These are phyloP conservation scores for Danio aesculapii DNA, from an alignment of 2,797 vertebrate genomes.

Conservation along the genomic window DNA sequence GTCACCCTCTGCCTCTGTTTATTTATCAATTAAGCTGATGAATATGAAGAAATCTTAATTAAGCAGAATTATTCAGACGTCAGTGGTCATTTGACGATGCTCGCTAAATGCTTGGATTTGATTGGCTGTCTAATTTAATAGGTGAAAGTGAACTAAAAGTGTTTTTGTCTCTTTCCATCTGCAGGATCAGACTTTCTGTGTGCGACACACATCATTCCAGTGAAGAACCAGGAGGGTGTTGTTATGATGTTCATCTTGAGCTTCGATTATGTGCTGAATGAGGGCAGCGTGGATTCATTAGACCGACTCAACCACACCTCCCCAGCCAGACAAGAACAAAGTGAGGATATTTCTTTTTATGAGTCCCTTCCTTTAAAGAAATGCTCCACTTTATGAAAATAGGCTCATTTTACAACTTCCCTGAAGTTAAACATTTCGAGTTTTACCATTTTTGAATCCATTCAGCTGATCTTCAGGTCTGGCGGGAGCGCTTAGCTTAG, in stretches of 20 bases:
- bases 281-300: slow-evolving; percentile 85
- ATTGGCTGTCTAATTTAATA: neutral
- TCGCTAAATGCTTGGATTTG: neutral
- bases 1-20: neutral
- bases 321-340: slow-evolving; percentile 86
- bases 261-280: slow-evolving; percentile 91
- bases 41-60: neutral
- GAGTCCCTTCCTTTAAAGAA: too few species aligned
- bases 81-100: neutral
- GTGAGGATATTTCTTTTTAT: slow-evolving; percentile 78
- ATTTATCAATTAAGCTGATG: neutral
- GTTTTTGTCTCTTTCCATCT: slow-evolving; percentile 4
- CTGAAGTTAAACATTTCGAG: too few species aligned
- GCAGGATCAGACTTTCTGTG: slow-evolving; percentile 95
- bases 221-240: slow-evolving; percentile 97
- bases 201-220: slow-evolving; percentile 96
- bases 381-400: too few species aligned
- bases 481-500: too few species aligned
- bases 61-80: neutral
- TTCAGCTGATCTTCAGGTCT: too few species aligned
- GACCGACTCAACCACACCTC: slow-evolving; percentile 90
- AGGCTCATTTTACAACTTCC: too few species aligned
- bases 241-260: slow-evolving; percentile 99
- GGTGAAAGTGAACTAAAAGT: neutral
- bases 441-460: too few species aligned